Evolutionary conservation across 2,113 vertebrate genomes (phyloP).

Genomic region (Deroptyus accipitrinus): DNA sequence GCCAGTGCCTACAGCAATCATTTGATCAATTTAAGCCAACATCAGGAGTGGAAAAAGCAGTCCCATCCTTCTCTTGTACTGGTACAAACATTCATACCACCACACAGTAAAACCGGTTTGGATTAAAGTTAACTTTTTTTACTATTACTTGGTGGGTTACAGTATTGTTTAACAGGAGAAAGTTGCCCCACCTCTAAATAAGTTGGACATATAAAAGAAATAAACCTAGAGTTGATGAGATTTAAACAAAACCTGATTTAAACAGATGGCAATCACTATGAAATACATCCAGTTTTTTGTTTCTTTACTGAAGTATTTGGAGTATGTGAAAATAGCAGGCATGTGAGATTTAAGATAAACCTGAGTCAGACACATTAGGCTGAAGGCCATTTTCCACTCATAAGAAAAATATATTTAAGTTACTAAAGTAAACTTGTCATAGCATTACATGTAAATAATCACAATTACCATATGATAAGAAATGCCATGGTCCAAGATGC

Average conservation of each 20-base stretch:
- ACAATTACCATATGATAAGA: background rate
- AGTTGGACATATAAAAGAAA: background rate
- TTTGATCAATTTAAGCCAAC: background rate
- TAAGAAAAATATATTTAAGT: background rate
- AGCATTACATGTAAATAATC: background rate
- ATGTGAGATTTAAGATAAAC: conserved; percentile 43
- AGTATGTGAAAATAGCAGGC: background rate
- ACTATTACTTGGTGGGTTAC: background rate
- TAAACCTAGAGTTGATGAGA: background rate
- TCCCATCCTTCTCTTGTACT: background rate
- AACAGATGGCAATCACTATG: conserved; percentile 12
- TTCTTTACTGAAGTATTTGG: conserved; percentile 5
- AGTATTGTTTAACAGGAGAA: background rate
- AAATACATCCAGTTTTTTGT: background rate
- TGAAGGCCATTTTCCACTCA: conserved; percentile 29
- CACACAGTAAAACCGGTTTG: background rate
- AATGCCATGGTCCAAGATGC: background rate
- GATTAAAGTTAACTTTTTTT: background rate
- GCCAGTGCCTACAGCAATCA: background rate
- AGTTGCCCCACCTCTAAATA: background rate
- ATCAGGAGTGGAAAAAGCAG: background rate
- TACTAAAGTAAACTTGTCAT: background rate
- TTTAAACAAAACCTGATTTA: background rate
- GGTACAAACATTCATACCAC: background rate
- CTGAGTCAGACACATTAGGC: conserved; percentile 6